Evolutionary conservation across 30 jellyfish, hydroid and myxozoan genomes (phyloP), one percentile per base, ranked within the genome.

Genomic region (Catostylus mosaicus): DNA sequence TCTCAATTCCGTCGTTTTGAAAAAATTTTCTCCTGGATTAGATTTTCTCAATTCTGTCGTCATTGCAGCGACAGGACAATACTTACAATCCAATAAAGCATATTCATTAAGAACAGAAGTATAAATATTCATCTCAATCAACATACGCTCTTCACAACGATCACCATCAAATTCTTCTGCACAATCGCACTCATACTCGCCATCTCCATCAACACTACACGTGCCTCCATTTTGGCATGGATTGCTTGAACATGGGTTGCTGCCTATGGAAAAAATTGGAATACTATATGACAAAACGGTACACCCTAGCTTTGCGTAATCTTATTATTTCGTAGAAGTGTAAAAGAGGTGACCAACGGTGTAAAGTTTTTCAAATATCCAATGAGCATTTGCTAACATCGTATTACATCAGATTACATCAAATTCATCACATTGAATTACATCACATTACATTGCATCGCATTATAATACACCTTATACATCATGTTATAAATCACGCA

Each of bases 221-320:
- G 76, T 59, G 29, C 87, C 87, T 4, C 63, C 60, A 37, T 75
- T 75, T 52, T 47, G 87, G 59, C 87, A 75, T 10, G 87, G 87
- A 26, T 19, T 22, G 12, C 45, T n/a, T 24, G 35, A 30, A 52
- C 87, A 75, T 10, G 54, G 77, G 51, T 75, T 57, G 27, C 29
- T 32, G 38, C 50, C 76, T 29, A 61, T 16, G 10, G 16, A 43
- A 16, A 43, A 43, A 43, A 43, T 6, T 43, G 54, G 16, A 43
- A 16, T 16, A 6, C 54, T 6, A 43, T 43, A 43, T 43, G 54
- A 36, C 23, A 38, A 46, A 8, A 8, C 6, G 12, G 14, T 40
- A 40, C 54, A 40, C 7, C 54, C 14, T 7, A 40, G 54, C 54
- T 40, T 40, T n/a, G n/a, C n/a, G n/a, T n/a, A n/a, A n/a, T n/a